A percentile compares a stretch with the other conserved stretches of the same genome.
phyloP scores from a whole-genome alignment of 2,113 vertebrate genomes.

The Cariama cristata region DNA sequence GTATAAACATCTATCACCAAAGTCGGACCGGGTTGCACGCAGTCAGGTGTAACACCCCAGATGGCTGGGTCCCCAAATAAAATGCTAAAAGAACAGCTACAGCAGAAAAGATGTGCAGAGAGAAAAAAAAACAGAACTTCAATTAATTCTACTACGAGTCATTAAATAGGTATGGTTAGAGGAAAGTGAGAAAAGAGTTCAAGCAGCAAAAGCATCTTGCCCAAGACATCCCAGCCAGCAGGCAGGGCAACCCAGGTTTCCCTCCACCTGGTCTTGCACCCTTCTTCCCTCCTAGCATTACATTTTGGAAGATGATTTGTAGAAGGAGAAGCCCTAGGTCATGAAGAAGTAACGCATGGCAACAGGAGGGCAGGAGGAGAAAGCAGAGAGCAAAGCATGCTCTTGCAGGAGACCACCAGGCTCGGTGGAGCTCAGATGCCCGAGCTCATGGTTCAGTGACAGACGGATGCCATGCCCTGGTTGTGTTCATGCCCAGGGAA shows the following conservation, averaged over 20 bases:
- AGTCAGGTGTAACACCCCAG: not conserved
- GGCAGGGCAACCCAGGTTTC: not conserved
- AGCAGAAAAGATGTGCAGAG: not conserved
- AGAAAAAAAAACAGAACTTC: not conserved
- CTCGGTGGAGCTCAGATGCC: fast-evolving
- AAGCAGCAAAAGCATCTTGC: not conserved
- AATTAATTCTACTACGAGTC: not conserved
- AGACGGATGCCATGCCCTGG: not conserved
- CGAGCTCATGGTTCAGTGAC: not conserved
- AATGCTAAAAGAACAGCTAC: not conserved
- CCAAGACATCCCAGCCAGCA: not conserved
- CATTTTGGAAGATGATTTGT: not conserved
- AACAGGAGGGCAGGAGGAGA: not conserved
- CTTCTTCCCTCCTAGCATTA: not conserved
- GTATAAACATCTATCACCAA: fast-evolving
- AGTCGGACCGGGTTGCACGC: not conserved
- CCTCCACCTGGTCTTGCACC: not conserved
- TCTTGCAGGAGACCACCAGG: not conserved
- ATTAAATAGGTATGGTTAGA: not conserved
- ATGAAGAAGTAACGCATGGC: not conserved
- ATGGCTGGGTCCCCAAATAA: not conserved
- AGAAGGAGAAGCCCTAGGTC: not conserved
- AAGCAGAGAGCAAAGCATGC: not conserved
- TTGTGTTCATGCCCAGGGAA: not conserved
- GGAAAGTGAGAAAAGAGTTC: not conserved